Conservation (phyloP, 2,797 vertebrate species). For the Pantherophis vulpinus region DNA sequence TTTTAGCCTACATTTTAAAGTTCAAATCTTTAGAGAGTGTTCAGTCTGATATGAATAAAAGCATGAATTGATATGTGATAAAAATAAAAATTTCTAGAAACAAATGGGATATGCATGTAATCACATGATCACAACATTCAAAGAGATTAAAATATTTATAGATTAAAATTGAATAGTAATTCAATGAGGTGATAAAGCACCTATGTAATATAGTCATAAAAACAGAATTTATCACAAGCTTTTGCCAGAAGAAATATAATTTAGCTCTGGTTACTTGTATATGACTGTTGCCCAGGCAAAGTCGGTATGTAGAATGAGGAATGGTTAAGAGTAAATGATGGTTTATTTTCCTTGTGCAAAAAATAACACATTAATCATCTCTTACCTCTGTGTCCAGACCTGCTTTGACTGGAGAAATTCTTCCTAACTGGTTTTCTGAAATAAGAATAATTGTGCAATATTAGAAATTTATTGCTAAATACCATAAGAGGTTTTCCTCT, state of each 20-base stretch:
- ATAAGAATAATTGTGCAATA: neutral
- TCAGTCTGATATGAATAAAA: neutral
- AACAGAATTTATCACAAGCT: neutral
- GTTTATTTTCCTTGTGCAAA: neutral
- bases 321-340: neutral
- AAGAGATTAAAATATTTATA: neutral
- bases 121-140: neutral
- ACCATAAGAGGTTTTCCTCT: neutral
- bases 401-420: neutral
- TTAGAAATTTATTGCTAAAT: neutral
- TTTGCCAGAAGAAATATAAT: neutral
- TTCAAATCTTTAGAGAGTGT: neutral
- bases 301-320: neutral
- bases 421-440: slow-evolving; percentile 13
- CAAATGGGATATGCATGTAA: neutral
- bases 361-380: neutral
- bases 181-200: neutral
- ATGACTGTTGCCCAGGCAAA: neutral
- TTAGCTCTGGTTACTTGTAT: neutral
- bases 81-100: neutral
- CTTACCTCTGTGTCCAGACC: slow-evolving; percentile 13
- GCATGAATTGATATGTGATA: neutral
- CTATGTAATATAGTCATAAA: neutral
- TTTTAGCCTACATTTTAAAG: neutral
- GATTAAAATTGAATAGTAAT: neutral